These are phyloP conservation scores for Zaprionus nigranus DNA, from an alignment of 1,140 invertebrate species.

Conservation along the genomic window DNA sequence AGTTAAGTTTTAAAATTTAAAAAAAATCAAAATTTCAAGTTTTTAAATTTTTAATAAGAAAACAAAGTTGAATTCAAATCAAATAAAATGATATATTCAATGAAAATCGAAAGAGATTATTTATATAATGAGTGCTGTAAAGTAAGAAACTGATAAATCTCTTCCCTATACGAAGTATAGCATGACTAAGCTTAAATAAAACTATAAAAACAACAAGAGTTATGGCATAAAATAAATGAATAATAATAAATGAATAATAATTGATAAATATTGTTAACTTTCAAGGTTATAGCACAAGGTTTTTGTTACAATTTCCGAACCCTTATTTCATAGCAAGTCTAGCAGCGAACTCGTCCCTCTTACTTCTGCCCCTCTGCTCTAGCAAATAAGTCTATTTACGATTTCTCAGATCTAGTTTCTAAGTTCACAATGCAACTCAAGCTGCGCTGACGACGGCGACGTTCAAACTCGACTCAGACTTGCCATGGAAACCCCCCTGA, in stretches of 20 bases:
- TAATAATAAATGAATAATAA: background rate
- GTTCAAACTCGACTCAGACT: constrained; percentile 23
- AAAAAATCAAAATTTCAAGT: too few relatives aligned
- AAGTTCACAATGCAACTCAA: constrained; percentile 32
- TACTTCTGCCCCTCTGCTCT: background rate
- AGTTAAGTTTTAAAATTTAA: too few relatives aligned
- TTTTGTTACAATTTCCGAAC: constrained; percentile 6
- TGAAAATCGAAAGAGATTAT: background rate
- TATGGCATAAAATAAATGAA: too few relatives aligned
- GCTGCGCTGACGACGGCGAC: constrained; percentile 1
- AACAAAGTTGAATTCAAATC: too few relatives aligned
- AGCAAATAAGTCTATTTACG: constrained; percentile 8
- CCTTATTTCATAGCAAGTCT: constrained; percentile 7
- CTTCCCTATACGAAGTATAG: too few relatives aligned
- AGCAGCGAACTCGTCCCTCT: background rate
- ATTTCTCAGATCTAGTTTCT: constrained; percentile 37
- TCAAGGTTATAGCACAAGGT: background rate
- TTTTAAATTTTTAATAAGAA: background rate
- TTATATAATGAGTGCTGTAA: background rate
- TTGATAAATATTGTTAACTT: background rate
- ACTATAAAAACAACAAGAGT: background rate
- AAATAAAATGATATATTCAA: too few relatives aligned
- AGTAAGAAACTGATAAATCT: background rate
- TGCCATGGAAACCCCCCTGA: constrained; percentile 24
- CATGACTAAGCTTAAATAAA: background rate